Evolutionary conservation across 2,888 invertebrate genomes (phyloP), one percentile per base, ranked within the genome.

Genomic region (Caenorhabditis sp.): DNA sequence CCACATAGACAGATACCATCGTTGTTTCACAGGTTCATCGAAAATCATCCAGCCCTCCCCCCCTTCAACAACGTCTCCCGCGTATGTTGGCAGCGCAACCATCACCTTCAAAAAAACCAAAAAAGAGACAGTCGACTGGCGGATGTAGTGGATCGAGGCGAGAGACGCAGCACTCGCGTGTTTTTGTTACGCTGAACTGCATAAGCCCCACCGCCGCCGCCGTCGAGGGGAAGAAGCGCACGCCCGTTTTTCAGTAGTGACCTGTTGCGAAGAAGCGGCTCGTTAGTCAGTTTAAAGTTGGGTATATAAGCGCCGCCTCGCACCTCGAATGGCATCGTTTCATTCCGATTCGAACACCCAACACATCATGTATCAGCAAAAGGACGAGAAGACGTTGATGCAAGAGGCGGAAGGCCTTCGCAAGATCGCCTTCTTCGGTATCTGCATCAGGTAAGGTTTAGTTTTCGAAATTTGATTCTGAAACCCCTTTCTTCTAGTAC

Each of bases 361-460:
- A 38, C 38, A 16, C 54, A 64, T 31, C 31, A 83, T 83, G 80
- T 75, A 75, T 66, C 79, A 77, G 63, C 66, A 77, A 41, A 54
- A 54, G 26, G 84, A 84, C 77, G 87, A 89, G 74, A 89, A 88
- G 81, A 80, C 85, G 63, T 82, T 87, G 75, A 56, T 74, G 63
- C 70, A 68, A n/a, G 89, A 89, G 83, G 89, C 89, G 12, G 89
- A 89, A 41, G 85, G 87, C 59, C 86, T 89, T 64, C 80, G 89
- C 24, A 85, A 84, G 76, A 86, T 88, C 58, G 88, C 89, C 77
- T 89, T 89, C 81, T 89, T 88, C 64, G 89, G 89, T n/a, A 86
- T 89, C 59, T 85, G 88, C 80, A 88, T 89, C 85, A 87, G 87
- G 88, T 81, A 58, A 44, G 44, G 10, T n/a, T 35, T 49, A 3